Evolutionary conservation across 2,797 vertebrate species (phyloP), one percentile per base, ranked within the genome.

Genomic region (Phaenicophaeus curvirostris): DNA sequence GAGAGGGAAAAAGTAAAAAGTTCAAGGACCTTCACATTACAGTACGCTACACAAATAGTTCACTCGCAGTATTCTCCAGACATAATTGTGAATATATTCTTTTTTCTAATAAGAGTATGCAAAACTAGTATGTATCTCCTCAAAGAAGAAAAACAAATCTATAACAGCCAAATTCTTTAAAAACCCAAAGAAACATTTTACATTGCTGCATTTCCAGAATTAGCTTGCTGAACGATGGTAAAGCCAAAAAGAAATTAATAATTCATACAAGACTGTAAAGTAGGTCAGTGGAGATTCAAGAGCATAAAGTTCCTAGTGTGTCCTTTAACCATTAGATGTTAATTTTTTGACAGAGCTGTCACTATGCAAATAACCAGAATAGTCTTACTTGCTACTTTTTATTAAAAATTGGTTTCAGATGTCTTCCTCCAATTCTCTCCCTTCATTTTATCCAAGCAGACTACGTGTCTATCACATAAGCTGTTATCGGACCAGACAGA

Each of bases 401-500:
- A 72, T 44, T 54, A 77, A 90, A 90, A 94, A 68, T 44, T 69
- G 23, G 30, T 74, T 94, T 89, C 15, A 55, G 42, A 78, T 67
- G 7, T n/a, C 57, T 85, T 79, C 25, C 37, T 85, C 53, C 14
- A 87, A 54, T 55, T 93, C 11, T 77, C 4, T 2, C 8, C 4
- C 39, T 82, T 89, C 54, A 62, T 87, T 91, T 87, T 81, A 72
- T 41, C 62, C 66, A 84, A 81, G 21, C 11, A 80, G 54, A 69
- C 68, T 83, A 31, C n/a, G 24, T n/a, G 86, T 78, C 81, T 76
- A 62, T 85, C 84, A 44, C n/a, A 63, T 13, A 50, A 87, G 5
- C 30, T 83, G 39, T 59, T 95, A 87, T 77, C 28, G 3, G 55
- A 92, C 66, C 59, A 91, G 90, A 77, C 68, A 89, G 48, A 92